Percentiles rank a stretch among this genome's conserved stretches.
phyloP scores from a whole-genome alignment of 2,888 invertebrate species.

The Conomelus anceps region DNA sequence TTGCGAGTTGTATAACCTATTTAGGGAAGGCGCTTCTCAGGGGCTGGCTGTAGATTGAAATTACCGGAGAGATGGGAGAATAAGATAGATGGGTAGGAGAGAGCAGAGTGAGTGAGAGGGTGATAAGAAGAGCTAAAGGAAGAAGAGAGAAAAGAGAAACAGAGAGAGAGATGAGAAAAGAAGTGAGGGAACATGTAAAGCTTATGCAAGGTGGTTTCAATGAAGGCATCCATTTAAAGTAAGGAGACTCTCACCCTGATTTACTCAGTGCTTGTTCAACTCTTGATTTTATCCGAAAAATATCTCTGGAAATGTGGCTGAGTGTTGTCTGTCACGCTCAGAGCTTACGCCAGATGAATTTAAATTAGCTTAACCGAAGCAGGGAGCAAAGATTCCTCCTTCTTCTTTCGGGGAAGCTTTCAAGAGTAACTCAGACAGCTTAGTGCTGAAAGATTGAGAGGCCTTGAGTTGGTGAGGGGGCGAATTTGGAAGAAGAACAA shows the following conservation, averaged over 20 bases:
- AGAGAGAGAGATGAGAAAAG: background rate
- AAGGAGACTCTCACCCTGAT: background rate
- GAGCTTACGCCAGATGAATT: background rate
- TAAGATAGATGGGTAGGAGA: background rate
- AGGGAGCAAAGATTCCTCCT: background rate
- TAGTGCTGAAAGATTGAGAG: background rate
- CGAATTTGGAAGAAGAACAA: background rate
- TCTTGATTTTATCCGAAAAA: background rate
- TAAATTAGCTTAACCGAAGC: background rate
- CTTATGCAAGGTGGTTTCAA: background rate
- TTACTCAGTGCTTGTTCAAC: background rate
- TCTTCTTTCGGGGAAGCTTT: background rate
- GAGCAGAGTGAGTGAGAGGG: background rate
- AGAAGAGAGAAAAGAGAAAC: background rate
- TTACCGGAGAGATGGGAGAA: background rate
- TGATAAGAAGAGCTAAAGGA: background rate
- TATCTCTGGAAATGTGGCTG: background rate
- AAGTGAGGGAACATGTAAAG: background rate
- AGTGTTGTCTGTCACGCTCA: background rate
- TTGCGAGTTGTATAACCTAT: background rate
- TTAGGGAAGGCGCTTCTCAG: background rate
- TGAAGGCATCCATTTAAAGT: background rate
- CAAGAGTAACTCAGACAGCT: background rate
- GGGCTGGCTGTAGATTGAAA: background rate
- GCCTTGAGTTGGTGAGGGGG: background rate